Base-by-base conservation (phyloP, 1,140 invertebrate species). In the Vanessa tameamea region DNA sequence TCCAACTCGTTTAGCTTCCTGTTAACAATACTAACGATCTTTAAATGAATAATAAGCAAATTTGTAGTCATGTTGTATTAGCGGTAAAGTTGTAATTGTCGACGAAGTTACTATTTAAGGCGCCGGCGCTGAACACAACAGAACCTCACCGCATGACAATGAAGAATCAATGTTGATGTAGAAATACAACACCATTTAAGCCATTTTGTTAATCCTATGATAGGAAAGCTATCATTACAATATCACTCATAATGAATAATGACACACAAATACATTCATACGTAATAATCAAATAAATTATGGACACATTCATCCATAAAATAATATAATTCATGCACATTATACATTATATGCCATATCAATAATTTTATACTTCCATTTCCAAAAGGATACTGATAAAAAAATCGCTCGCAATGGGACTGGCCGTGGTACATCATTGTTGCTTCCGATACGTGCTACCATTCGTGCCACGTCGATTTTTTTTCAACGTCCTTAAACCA, bases 351-450 rank as follows among this genome's bases (percentile, higher is more conserved):
- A 50, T 76, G 68, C 75, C 78, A 55, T 31, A 80, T 83, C 82
- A 48, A 77, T 50, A 14, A 70, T 82, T 61, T 61, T 15, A 37
- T 61, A 31, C 12, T 78, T 73, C 8, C 15, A 78, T 9, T 68
- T 84, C 73, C 61, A n/a, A 20, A 66, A 82, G 82, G 84, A 83
- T 84, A 79, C 81, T 84, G 85, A 84, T 84, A 82, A 87, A 87
- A 90, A 89, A 87, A 82, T 78, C 75, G 74, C 81, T 79, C 71
- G 82, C 87, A 85, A 86, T 83, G 83, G 68, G 77, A 85, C 86
- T 88, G 87, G 87, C 81, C 81, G 80, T 83, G 82, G 80, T 84
- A 84, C 84, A 84, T 88, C 83, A 87, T 84, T 86, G 82, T 82
- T 80, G 86, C 80, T 83, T 81, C 82, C 82, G 84, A 87, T 87